Evolutionary conservation across 2,113 vertebrate species (phyloP).

Genomic region (Trogon surrucura): DNA sequence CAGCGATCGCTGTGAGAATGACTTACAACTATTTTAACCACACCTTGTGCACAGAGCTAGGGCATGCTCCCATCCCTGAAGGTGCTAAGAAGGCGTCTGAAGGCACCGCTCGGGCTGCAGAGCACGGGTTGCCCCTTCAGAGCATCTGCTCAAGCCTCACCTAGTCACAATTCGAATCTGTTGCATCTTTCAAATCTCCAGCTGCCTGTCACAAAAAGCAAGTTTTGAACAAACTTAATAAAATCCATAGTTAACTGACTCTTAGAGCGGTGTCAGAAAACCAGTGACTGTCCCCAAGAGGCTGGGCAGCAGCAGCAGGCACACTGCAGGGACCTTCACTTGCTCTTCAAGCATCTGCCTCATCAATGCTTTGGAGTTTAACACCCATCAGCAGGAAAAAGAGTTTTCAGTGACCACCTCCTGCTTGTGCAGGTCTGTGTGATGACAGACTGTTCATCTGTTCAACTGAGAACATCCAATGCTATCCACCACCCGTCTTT

Average conservation of each 20-base stretch:
- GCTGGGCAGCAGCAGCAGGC: too few species aligned
- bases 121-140: rapidly evolving
- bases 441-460: neutral
- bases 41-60: neutral
- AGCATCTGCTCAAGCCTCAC: neutral
- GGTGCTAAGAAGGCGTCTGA: rapidly evolving
- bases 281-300: too few species aligned
- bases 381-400: neutral
- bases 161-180: rapidly evolving
- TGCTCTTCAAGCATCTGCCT: neutral
- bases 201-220: neutral
- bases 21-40: rapidly evolving
- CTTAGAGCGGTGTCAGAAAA: neutral
- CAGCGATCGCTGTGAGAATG: neutral
- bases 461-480: neutral
- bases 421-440: neutral
- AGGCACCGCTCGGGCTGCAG: rapidly evolving
- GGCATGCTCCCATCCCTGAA: rapidly evolving
- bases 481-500: neutral
- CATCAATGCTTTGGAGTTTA: neutral
- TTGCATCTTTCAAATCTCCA: neutral
- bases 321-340: neutral
- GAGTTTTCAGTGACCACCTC: neutral
- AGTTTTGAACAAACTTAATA: neutral
- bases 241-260: neutral